Evolutionary conservation across 2,888 invertebrate genomes (phyloP).

Genomic region (Plagodis pulveraria): DNA sequence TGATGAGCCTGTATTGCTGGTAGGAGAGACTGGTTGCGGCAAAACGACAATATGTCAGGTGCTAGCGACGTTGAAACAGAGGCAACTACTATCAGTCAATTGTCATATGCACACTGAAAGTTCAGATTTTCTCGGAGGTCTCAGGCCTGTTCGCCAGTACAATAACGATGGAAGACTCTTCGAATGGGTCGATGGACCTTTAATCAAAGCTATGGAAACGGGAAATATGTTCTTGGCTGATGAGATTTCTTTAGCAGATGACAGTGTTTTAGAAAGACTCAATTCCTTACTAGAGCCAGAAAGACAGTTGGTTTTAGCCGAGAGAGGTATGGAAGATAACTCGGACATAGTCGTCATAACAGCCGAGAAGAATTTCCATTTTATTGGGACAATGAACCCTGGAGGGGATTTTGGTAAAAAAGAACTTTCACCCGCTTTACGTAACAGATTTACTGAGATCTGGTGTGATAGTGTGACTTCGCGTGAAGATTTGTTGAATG

Average conservation of each 20-base stretch:
- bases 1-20: conserved; percentile 96
- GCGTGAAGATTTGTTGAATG: conserved; percentile 90
- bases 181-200: conserved; percentile 99
- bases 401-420: conserved; percentile 99
- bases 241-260: conserved; percentile 99
- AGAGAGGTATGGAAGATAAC: conserved; percentile 90
- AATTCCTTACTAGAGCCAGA: conserved; percentile 98
- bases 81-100: conserved; percentile 92
- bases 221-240: conserved; percentile 97
- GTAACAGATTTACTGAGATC: conserved; percentile 99
- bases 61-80: conserved; percentile 88
- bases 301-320: conserved; percentile 94
- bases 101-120: conserved; percentile 99
- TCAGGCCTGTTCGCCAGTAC: conserved; percentile 93
- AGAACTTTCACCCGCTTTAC: conserved; percentile 97
- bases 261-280: conserved; percentile 98
- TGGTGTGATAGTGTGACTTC: conserved; percentile 95
- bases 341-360: conserved; percentile 86
- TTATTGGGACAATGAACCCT: conserved; percentile 99
- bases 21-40: conserved; percentile 99
- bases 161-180: conserved; percentile 89
- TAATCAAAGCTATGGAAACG: conserved; percentile 94
- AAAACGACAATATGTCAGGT: conserved; percentile 98
- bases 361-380: conserved; percentile 91
- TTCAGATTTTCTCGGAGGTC: conserved; percentile 97